phyloP scores from a whole-genome alignment of 2,888 invertebrate genomes.

The Plutella xylostella region DNA sequence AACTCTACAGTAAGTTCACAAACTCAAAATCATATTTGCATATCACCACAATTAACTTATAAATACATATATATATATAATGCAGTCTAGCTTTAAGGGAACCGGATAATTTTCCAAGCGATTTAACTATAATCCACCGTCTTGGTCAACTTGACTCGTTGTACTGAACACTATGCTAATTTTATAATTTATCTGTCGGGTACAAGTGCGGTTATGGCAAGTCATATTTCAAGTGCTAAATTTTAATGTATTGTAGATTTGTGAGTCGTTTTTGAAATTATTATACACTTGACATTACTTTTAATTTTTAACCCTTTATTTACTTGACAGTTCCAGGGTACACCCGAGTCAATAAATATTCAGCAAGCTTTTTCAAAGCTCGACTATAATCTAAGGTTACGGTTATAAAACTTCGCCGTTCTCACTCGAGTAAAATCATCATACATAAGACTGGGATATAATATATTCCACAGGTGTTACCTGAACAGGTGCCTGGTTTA shows the following conservation, averaged over 20 bases:
- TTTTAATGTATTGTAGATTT: neutral
- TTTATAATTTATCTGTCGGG: conserved; percentile 7
- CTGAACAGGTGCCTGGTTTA: conserved; percentile 45
- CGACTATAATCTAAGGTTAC: neutral
- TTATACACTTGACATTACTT: neutral
- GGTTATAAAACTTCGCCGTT: neutral
- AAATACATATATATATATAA: too few relatives aligned
- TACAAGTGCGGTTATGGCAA: conserved; percentile 7
- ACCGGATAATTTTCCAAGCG: conserved; percentile 18
- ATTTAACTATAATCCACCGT: conserved; percentile 18
- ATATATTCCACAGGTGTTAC: conserved; percentile 53
- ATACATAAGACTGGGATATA: conserved; percentile 28
- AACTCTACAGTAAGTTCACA: too few relatives aligned
- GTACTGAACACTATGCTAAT: conserved; percentile 9
- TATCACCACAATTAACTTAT: too few relatives aligned
- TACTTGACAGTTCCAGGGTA: neutral
- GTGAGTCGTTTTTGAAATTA: neutral
- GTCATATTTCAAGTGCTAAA: conserved; percentile 6
- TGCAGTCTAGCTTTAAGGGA: too few relatives aligned
- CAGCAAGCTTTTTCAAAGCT: neutral
- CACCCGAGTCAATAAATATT: neutral
- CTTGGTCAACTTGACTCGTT: neutral
- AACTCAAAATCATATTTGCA: too few relatives aligned
- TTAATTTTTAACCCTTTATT: neutral
- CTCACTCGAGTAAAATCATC: conserved; percentile 1